Conservation (phyloP, 2,113 vertebrate genomes). For the Zosterops lateralis region DNA sequence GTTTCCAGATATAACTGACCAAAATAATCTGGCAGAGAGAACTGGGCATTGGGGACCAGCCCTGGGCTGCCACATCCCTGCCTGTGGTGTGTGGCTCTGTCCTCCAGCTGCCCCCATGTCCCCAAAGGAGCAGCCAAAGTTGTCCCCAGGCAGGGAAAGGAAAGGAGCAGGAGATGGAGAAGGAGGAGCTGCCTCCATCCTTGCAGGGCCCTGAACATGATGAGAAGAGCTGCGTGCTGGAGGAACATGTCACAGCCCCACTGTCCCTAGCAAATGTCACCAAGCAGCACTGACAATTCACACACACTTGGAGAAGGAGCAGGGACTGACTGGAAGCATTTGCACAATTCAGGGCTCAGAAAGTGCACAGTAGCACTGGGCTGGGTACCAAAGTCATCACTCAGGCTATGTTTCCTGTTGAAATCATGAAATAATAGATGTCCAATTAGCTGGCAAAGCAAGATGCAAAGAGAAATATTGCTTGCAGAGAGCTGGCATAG, state of each 20-base stretch:
- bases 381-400: slow-evolving; percentile 40
- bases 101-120: not conserved
- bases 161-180: not conserved
- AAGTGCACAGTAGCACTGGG: slow-evolving; percentile 21
- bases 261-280: not conserved
- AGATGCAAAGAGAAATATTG: slow-evolving; percentile 26
- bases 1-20: not conserved
- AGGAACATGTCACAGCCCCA: not conserved
- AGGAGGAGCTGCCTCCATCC: not conserved
- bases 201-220: not conserved
- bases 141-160: not conserved
- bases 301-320: not conserved
- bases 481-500: slow-evolving; percentile 32
- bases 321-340: not conserved
- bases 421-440: slow-evolving; percentile 58
- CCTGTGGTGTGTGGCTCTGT: not conserved
- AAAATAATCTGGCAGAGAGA: not conserved
- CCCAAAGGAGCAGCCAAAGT: not conserved
- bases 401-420: slow-evolving; percentile 32
- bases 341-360: not conserved
- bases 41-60: accelerated
- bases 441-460: slow-evolving; percentile 34
- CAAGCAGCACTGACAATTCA: not conserved
- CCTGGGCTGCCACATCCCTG: not conserved
- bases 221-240: not conserved